Base-by-base conservation (phyloP, 2,797 vertebrate genomes). In the Esox masquinongy region DNA sequence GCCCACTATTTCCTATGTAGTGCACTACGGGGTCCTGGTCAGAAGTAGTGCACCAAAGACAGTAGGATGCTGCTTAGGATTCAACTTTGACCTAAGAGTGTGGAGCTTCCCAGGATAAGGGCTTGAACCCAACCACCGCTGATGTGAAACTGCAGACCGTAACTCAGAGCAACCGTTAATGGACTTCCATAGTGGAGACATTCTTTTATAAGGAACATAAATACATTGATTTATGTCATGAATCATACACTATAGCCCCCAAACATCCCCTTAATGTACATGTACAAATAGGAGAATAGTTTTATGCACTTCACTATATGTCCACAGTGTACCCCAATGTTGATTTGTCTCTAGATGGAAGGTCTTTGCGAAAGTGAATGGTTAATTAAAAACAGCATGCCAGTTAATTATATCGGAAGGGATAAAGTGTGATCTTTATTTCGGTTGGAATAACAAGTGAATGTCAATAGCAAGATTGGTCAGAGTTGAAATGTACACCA, bases 131-230 rank as follows among this genome's bases (percentile, higher is more conserved):
- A 39, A 73, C 79, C 76, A 70, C 59, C 70, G 74, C 72, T 24
- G 81, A 74, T 39, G 3, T 39, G 36, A 39, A 39, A 39, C 36
- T 39, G 36, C n/a, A n/a, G n/a, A n/a, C n/a, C n/a, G n/a, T 69
- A 81, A 72, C 84, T 86, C 49, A 74, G 74, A 36, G 75, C 63
- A 15, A 29, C 15, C 63, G 29, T 31, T 29, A 5, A 93, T 93
- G 83, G 92, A 94, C 93, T 93, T 93, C 88, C 92, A 89, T 59
- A 59, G 53, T 84, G 83, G 83, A 83, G 77, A 87, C 83, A 84
- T 79, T 76, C 78, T 73, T 77, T 71, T 73, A 88, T 79, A 88
- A 78, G 64, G 87, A 83, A 84, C 77, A 90, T 84, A 86, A 85
- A 90, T 87, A 49, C 78, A 88, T 85, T 82, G 85, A 90, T 81